Evolutionary conservation across 2,888 invertebrate genomes (phyloP), one percentile per base, ranked within the genome.

Genomic region (Xylocampa areola): DNA sequence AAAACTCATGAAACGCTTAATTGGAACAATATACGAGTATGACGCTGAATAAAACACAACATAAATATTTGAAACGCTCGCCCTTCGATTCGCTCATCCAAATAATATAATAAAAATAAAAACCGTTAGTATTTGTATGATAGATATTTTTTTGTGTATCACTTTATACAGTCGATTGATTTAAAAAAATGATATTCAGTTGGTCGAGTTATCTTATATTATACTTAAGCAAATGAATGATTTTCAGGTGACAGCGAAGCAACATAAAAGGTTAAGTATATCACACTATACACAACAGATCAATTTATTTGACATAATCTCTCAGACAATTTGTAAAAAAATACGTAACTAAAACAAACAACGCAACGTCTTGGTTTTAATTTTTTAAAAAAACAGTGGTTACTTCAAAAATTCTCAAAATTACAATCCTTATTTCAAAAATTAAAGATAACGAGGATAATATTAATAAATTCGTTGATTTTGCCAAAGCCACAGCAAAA

Each of bases 181-280:
- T 43, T 21, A 13, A 30, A 2, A 10, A 7, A n/a, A 27, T 37
- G 6, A 10, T 6, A n/a, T 16, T 6, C 13, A 36, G 16, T 7
- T 4, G 29, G 32, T 54, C 32, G 64, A 68, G 64, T 25, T 17
- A 1, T 14, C 23, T 4, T 23, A 13, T 0, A 8, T 8, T 13
- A 30, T 6, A 13, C 2, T 25, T 8, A 27, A 10, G 7, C 0
- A 4, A 16, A 60, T 47, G 25, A 44, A 67, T 69, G 40, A 41
- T 59, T 74, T 76, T 61, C 73, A 76, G 76, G 39, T 58, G 30
- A 10, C 49, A 45, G 6, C 50, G 39, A 29, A 16, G 25, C 52
- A 37, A 47, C 55, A 14, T 11, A 45, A 36, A 43, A 36, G 43
- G 62, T 4, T 30, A 66, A 66, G 61, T 62, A 67, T 55, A 23